Evolutionary conservation across 2,797 vertebrate genomes (phyloP).

Genomic region (Loris lydekkerianus): DNA sequence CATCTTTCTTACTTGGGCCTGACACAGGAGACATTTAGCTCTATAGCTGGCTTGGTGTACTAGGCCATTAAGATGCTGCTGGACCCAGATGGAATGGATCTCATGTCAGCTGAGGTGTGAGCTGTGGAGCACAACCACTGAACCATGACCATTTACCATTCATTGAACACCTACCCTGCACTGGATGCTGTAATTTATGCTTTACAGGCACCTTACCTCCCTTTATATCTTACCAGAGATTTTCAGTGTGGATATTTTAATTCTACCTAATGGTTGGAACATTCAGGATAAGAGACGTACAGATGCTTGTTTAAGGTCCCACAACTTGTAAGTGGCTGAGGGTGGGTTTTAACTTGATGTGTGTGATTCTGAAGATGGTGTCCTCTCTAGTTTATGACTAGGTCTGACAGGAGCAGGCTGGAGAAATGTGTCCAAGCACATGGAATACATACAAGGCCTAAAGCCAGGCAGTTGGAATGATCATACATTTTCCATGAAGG

Average conservation of each 20-base stretch:
- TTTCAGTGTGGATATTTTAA: constrained; percentile 14
- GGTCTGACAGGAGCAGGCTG: neutral
- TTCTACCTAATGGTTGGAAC: neutral
- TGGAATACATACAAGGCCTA: neutral
- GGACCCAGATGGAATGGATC: neutral
- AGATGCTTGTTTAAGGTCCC: neutral
- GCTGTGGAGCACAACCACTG: neutral
- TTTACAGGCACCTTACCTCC: neutral
- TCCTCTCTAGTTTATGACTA: neutral
- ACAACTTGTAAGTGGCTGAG: neutral
- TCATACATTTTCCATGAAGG: neutral
- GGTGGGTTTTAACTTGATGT: neutral
- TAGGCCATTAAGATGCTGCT: neutral
- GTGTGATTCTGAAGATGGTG: neutral
- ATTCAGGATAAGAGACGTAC: neutral
- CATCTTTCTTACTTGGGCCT: neutral
- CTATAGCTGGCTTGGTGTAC: neutral
- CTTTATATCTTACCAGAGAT: neutral
- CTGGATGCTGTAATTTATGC: neutral
- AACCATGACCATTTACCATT: neutral
- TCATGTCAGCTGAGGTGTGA: neutral
- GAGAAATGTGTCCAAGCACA: neutral
- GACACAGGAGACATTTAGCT: neutral
- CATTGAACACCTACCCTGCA: neutral
- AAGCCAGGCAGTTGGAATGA: neutral